Evolutionary conservation across 2,888 invertebrate genomes (phyloP).

Genomic region (Antitype chi): DNA sequence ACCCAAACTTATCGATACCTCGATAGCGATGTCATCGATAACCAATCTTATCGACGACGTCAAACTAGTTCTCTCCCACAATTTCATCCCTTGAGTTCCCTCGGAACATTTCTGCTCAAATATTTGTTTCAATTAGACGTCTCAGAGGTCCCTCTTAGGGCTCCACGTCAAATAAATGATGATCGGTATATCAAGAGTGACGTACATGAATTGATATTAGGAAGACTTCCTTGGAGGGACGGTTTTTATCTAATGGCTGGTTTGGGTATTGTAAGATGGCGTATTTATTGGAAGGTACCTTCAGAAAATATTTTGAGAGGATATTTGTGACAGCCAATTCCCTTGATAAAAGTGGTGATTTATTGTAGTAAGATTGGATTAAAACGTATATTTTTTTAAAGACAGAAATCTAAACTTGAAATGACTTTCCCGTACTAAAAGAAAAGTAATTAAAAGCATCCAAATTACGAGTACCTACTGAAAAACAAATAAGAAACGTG

Average conservation of each 20-base stretch:
- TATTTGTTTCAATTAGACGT: constrained; percentile 89
- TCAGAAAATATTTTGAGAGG: neutral
- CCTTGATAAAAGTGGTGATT: neutral
- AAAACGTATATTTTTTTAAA: neutral
- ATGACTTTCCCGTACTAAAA: constrained; percentile 4
- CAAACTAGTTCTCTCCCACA: constrained; percentile 45
- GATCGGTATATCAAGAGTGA: constrained; percentile 82
- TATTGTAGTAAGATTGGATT: neutral
- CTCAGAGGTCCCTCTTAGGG: constrained; percentile 75
- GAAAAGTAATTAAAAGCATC: constrained; percentile 33
- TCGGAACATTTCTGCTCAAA: constrained; percentile 80
- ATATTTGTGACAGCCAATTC: neutral
- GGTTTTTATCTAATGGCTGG: constrained; percentile 42
- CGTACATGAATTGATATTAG: constrained; percentile 70
- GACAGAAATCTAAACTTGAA: constrained; percentile 3
- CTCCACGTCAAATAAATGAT: constrained; percentile 82
- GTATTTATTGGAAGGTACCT: constrained; percentile 15
- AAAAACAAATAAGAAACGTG: constrained; percentile 34
- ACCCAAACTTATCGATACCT: constrained; percentile 46
- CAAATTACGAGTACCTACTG: constrained; percentile 25
- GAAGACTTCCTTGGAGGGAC: constrained; percentile 43
- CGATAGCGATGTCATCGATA: constrained; percentile 39
- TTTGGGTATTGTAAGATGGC: constrained; percentile 17
- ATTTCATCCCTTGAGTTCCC: constrained; percentile 57
- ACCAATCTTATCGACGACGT: constrained; percentile 47